phyloP scores from a whole-genome alignment of 2,113 vertebrate genomes.

The Chascanopsetta lugubris region DNA sequence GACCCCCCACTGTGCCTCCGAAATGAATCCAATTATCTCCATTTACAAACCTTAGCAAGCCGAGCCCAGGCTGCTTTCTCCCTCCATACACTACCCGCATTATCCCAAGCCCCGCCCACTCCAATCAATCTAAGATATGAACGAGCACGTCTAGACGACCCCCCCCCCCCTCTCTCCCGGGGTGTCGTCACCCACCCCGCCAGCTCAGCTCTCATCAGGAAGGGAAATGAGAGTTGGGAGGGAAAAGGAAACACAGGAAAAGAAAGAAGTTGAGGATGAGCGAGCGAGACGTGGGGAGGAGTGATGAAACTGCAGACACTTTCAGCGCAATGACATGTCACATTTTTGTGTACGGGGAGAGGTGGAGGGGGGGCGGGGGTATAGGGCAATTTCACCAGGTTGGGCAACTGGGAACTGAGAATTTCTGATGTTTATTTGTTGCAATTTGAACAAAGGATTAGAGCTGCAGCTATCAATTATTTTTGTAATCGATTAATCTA shows the following conservation, averaged over 20 bases:
- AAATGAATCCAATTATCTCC: conserved; percentile 59
- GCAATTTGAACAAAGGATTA: too few species aligned
- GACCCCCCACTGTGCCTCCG: conserved; percentile 17
- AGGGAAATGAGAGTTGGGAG: conserved; percentile 47
- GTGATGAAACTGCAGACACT: conserved; percentile 70
- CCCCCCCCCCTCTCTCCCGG: not conserved
- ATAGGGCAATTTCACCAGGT: conserved; percentile 53
- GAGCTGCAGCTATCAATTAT: too few species aligned
- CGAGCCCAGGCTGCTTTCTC: conserved; percentile 18
- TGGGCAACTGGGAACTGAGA: too few species aligned
- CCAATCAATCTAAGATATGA: conserved; percentile 22
- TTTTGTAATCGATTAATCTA: too few species aligned
- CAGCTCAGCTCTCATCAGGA: conserved; percentile 46
- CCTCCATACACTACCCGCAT: conserved; percentile 11
- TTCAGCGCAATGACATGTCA: conserved; percentile 59
- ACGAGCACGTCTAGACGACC: conserved; percentile 34
- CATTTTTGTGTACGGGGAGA: conserved; percentile 64
- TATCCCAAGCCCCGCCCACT: conserved; percentile 10
- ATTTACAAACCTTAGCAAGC: conserved; percentile 43
- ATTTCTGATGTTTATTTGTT: too few species aligned
- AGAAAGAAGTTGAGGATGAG: conserved; percentile 22
- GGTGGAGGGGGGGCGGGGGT: conserved; percentile 38
- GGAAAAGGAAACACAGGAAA: conserved; percentile 24
- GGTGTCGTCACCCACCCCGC: conserved; percentile 54
- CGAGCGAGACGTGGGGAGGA: conserved; percentile 16